Evolutionary conservation across 2,888 invertebrate genomes (phyloP), one percentile per base, ranked within the genome.

Genomic region (Lepetodrilus schrolli): DNA sequence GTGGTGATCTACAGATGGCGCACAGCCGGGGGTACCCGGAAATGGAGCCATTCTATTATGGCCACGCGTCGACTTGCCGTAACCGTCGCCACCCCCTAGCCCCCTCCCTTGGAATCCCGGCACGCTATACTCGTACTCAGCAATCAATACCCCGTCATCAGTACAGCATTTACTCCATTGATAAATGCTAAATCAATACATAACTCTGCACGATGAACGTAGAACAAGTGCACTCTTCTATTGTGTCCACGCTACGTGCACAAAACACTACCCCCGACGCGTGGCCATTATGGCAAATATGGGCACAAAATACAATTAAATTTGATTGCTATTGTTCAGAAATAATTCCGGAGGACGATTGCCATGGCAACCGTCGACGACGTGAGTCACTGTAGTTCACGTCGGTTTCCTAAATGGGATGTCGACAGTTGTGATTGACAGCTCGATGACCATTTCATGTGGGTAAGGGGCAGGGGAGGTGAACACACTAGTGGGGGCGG

Each of bases 251-350:
- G 43, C 43, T 17, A 43, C n/a, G 43, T 43, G 43, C 43, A 43
- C 43, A 43, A 43, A 43, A 17, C n/a, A 10, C n/a, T 17, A 43
- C 43, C 43, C 43, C 58, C 30, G n/a, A 17, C n/a, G 23, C 58
- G n/a, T 58, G 58, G 23, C 30, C 58, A 58, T 58, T n/a, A 58
- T 30, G 17, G 58, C 34, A 23, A 34, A 58, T 34, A 58, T 58
- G 58, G 58, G 58, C 58, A 34, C 58, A 30, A 58, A 58, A 58
- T 58, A 58, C 58, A 58, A 58, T 58, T 58, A 58, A 58, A 58
- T 58, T 58, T 58, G 58, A 58, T 58, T 58, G 58, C 58, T 58
- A 58, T 58, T 58, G 58, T 58, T 30, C 17, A 30, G 58, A 13
- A 30, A 58, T 58, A 58, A 58, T 58, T 58, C 58, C 23, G 58